Evolutionary conservation across 2,888 invertebrate genomes (phyloP).

Genomic region (Oscheius sp.): DNA sequence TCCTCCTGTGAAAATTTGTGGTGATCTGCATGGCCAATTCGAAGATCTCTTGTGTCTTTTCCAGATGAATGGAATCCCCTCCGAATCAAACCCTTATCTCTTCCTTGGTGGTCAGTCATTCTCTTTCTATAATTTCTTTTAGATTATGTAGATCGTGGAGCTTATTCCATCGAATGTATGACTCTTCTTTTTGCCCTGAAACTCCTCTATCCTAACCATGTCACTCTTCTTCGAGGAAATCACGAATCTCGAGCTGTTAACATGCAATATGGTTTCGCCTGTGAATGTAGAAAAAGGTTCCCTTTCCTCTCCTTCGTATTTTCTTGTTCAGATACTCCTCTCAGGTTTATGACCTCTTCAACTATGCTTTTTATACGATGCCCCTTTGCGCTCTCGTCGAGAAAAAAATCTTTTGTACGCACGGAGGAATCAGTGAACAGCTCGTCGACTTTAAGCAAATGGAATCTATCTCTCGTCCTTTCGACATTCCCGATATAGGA

Average conservation of each 20-base stretch:
- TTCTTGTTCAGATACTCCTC: not conserved
- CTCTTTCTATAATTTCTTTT: too few relatives aligned
- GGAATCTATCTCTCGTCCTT: conserved; percentile 73
- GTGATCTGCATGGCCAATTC: conserved; percentile 17
- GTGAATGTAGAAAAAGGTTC: conserved; percentile 5
- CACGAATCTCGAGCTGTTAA: conserved; percentile 88
- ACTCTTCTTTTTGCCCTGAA: conserved; percentile 11
- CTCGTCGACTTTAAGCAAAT: conserved; percentile 71
- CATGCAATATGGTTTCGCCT: conserved; percentile 52
- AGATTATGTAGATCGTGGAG: conserved; percentile 20
- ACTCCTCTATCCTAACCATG: conserved; percentile 78
- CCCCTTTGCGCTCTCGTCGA: conserved; percentile 95
- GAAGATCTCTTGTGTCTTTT: conserved; percentile 17
- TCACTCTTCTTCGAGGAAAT: conserved; percentile 91
- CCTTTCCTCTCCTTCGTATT: not conserved
- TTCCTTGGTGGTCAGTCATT: too few relatives aligned
- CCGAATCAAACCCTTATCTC: conserved; percentile 4
- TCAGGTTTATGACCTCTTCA: conserved; percentile 37
- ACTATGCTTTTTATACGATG: conserved; percentile 85
- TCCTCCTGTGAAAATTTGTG: conserved; percentile 18
- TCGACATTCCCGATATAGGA: conserved; percentile 75
- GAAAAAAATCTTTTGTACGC: conserved; percentile 81
- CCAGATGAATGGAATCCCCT: not conserved
- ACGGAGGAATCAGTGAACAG: conserved; percentile 76
- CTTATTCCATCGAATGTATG: conserved; percentile 10